phyloP scores from a whole-genome alignment of 2,888 invertebrate species.

The Caenorhabditis parvicauda region DNA sequence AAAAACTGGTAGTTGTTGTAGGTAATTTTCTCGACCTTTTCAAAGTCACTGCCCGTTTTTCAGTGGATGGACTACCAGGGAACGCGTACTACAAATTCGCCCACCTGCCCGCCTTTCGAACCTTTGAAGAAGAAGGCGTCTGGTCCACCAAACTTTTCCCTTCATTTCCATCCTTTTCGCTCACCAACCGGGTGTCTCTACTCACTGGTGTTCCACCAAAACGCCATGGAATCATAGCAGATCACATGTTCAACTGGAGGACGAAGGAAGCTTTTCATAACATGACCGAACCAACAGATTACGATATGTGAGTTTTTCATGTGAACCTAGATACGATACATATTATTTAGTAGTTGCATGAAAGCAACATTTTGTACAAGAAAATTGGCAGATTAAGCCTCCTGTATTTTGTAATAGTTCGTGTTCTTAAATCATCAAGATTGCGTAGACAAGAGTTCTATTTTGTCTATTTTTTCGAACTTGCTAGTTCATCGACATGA shows the following conservation, averaged over 20 bases:
- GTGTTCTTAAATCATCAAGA: too few species aligned
- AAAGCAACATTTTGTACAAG: too few species aligned
- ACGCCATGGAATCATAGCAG: conserved; percentile 39
- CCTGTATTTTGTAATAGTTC: too few species aligned
- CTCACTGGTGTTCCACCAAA: conserved; percentile 38
- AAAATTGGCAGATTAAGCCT: too few species aligned
- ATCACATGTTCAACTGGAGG: conserved; percentile 33
- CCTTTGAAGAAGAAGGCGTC: conserved; percentile 41
- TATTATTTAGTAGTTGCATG: too few species aligned
- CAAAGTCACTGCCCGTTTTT: too few species aligned
- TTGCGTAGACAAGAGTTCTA: too few species aligned
- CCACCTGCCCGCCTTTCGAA: conserved; percentile 31
- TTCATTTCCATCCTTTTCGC: conserved; percentile 38
- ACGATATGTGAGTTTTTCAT: not conserved
- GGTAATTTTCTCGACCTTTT: too few species aligned
- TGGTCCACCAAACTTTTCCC: conserved; percentile 39
- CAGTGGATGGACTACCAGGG: conserved; percentile 41
- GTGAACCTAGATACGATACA: too few species aligned
- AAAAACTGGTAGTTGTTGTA: too few species aligned
- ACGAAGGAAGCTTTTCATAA: conserved; percentile 34
- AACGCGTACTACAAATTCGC: conserved; percentile 38
- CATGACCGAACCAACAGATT: conserved; percentile 17
- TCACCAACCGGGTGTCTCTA: conserved; percentile 41
- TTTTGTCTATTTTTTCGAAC: too few species aligned
- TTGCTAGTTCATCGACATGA: too few species aligned